These are phyloP conservation scores for Melanerpes formicivorus DNA, from an alignment of 2,113 vertebrate genomes.

Conservation along the genomic window DNA sequence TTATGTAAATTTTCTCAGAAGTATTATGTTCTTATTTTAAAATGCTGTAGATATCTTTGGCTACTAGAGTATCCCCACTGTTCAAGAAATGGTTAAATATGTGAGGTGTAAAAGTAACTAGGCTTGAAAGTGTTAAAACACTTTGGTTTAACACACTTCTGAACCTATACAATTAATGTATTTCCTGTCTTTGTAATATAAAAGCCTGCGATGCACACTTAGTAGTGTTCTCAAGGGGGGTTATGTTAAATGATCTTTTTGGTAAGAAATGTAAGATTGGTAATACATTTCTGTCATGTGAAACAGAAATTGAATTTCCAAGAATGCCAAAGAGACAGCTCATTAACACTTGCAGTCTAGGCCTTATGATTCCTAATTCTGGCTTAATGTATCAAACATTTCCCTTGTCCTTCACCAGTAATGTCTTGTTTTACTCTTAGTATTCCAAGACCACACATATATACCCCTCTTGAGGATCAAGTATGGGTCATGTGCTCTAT, in stretches of 20 bases:
- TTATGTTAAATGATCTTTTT: background rate
- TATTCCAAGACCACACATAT: background rate
- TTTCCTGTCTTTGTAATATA: background rate
- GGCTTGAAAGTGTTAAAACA: background rate
- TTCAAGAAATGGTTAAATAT: background rate
- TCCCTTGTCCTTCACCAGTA: background rate
- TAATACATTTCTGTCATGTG: background rate
- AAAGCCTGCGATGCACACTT: background rate
- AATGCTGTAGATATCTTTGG: background rate
- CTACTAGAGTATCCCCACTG: background rate
- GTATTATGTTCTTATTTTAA: background rate
- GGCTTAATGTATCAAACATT: background rate
- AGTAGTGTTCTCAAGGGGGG: background rate
- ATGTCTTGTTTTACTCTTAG: background rate
- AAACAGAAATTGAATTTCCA: background rate
- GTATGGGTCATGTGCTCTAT: background rate
- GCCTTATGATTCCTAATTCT: background rate
- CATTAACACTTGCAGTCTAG: background rate
- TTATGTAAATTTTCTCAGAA: background rate
- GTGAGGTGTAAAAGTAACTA: background rate
- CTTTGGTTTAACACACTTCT: background rate
- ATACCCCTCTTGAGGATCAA: background rate
- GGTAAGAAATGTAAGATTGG: background rate
- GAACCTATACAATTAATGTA: background rate
- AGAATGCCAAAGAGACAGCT: background rate